Base-by-base conservation (phyloP, 2,797 vertebrate genomes). In the Enteromius paludinosus region DNA sequence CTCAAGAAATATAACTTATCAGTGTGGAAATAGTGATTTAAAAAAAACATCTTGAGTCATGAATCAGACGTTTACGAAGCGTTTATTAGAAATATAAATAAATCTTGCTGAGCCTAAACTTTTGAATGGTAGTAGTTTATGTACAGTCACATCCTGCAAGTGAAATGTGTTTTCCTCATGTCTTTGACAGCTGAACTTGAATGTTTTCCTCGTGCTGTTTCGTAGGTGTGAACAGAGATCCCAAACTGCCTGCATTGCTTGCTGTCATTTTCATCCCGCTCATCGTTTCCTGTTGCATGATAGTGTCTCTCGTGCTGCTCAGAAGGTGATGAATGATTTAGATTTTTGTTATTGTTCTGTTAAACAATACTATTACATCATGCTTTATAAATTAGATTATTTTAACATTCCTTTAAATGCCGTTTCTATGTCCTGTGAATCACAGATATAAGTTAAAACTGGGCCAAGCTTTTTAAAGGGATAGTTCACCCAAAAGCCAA, bases 231-330 rank as follows among this genome's bases (percentile, higher is more conserved):
- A 15, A 81, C 45, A 38, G 6, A 3, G 3, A 74, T 65, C 33
- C 59, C 0, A 65, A 65, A 3, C 1, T 64, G 59, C 45, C 30
- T 41, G 70, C 25, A 4, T 23, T 81, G 7, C 59, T 81, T 45
- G 79, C 45, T 8, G 5, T 74, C 33, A 74, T 81, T 14, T 15
- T 81, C 9, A 54, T 65, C 45, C 59, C 79, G 12, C n/a, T 81
- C 70, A 15, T 65, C 3, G 59, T 81, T 54, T 82, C 62, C 62
- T 59, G 62, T 14, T 69, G 72, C 64, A 25, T 82, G 25, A 9
- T 76, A n/a, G 20, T 30, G 4, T 45, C 62, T 76, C 72, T 82
- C 35, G 72, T 82, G 35, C 18, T 82, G 18, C 38, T 82, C 35
- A 66, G 12, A 41, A 82, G 81, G 81, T 82, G 18, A 74, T 14